Conservation (phyloP, 1,140 invertebrate species). For the Scaptomyza hsui region DNA sequence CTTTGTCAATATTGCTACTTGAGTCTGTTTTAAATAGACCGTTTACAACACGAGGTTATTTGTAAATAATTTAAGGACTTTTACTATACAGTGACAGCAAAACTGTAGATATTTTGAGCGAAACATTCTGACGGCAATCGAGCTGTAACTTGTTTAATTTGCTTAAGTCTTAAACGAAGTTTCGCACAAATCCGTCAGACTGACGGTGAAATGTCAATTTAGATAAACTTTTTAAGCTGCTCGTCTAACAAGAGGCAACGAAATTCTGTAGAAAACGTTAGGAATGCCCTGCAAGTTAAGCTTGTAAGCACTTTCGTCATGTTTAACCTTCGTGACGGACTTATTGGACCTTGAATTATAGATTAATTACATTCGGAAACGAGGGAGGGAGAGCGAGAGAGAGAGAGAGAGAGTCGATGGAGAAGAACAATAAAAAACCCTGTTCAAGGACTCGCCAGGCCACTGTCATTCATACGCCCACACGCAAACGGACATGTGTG, state of each 20-base stretch:
- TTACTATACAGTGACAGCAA: not conserved
- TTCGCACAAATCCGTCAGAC: not conserved
- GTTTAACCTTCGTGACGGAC: slow-evolving; percentile 71
- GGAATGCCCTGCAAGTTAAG: slow-evolving; percentile 8
- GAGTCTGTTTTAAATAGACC: not conserved
- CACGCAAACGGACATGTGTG: not conserved
- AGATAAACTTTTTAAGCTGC: slow-evolving; percentile 17
- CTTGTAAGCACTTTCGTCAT: slow-evolving; percentile 41
- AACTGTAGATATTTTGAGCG: not conserved
- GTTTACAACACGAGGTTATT: not conserved
- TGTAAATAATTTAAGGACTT: too few relatives aligned
- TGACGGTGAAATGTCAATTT: slow-evolving; percentile 1
- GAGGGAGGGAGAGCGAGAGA: slow-evolving; percentile 14
- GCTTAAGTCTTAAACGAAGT: not conserved
- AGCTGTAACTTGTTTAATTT: slow-evolving; percentile 13
- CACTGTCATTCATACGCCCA: slow-evolving; percentile 36
- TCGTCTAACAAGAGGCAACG: slow-evolving; percentile 19
- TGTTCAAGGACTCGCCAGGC: slow-evolving; percentile 64
- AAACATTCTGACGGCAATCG: slow-evolving; percentile 5
- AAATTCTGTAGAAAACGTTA: slow-evolving; percentile 15
- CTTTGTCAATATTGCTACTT: not conserved
- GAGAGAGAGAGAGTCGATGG: slow-evolving; percentile 7
- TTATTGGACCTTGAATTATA: slow-evolving; percentile 76
- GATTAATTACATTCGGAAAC: slow-evolving; percentile 75
- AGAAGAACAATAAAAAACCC: slow-evolving; percentile 55